phyloP scores from a whole-genome alignment of 2,888 invertebrate genomes.

The Rapana venosa region DNA sequence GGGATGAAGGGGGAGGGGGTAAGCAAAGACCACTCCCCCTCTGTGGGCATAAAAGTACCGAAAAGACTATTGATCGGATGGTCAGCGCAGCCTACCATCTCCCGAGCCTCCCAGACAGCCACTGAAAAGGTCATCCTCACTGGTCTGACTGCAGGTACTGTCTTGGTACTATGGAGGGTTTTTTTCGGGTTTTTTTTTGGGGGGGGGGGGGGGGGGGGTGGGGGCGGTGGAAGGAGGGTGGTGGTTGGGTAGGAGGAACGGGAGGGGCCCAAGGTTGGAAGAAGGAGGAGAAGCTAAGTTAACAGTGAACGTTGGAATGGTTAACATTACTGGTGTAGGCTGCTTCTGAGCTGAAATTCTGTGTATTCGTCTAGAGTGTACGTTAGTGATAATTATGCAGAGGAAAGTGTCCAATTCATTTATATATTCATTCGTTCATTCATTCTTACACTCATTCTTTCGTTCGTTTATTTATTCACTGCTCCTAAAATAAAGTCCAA shows the following conservation, averaged over 20 bases:
- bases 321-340: too few relatives aligned
- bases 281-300: not conserved
- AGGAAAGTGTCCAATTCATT: not conserved
- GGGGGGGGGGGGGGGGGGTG: not conserved
- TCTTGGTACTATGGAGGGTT: not conserved
- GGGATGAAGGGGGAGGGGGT: not conserved
- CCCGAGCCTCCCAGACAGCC: not conserved
- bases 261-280: not conserved
- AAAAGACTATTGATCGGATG: conserved; percentile 13
- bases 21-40: conserved; percentile 25
- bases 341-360: too few relatives aligned
- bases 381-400: too few relatives aligned
- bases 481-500: too few relatives aligned
- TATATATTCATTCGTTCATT: not conserved
- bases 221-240: too few relatives aligned
- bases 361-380: too few relatives aligned
- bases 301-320: too few relatives aligned
- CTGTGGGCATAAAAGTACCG: not conserved
- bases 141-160: not conserved
- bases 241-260: not conserved
- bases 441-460: not conserved
- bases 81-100: conserved; percentile 23
- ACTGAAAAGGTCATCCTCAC: not conserved
- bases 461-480: not conserved
- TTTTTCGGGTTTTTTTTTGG: not conserved